A percentile compares a stretch with the other conserved stretches of the same genome.
Conservation (phyloP, 2,888 invertebrate species). For the Cyclophora albipunctata region DNA sequence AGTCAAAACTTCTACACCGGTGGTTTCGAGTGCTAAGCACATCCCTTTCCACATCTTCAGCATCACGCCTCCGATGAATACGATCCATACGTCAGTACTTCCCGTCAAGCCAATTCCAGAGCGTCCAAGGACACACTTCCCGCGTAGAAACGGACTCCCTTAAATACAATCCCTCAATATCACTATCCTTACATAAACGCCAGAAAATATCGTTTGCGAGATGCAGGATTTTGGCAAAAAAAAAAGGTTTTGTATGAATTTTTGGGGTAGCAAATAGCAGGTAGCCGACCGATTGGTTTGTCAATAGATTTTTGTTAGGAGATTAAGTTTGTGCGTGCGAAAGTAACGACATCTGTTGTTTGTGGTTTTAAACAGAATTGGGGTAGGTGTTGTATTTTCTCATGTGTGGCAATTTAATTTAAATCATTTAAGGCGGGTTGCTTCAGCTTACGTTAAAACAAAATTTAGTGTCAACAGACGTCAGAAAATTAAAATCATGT, state of each 20-base stretch:
- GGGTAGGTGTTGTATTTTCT: neutral
- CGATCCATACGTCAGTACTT: constrained; percentile 53
- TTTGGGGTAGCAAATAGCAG: neutral
- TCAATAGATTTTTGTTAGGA: neutral
- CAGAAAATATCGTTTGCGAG: constrained; percentile 42
- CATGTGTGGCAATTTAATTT: too few species aligned
- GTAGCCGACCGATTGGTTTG: neutral
- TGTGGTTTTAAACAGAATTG: neutral
- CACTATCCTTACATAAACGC: constrained; percentile 22
- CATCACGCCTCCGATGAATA: constrained; percentile 35
- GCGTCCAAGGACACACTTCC: constrained; percentile 40
- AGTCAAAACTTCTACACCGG: constrained; percentile 66
- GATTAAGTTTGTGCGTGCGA: neutral
- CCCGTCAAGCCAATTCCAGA: constrained; percentile 44
- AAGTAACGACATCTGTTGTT: neutral
- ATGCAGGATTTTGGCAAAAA: constrained; percentile 29
- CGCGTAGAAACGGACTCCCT: constrained; percentile 66
- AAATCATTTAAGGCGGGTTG: too few species aligned
- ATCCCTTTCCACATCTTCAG: constrained; percentile 56
- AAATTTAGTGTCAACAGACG: too few species aligned
- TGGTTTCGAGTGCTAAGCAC: constrained; percentile 58
- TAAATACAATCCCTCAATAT: constrained; percentile 1
- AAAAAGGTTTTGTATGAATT: neutral
- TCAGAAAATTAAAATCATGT: too few species aligned
- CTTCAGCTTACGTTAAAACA: too few species aligned